Evolutionary conservation across 2,797 vertebrate genomes (phyloP), one percentile per base, ranked within the genome.

Genomic region (Cuculus canorus): DNA sequence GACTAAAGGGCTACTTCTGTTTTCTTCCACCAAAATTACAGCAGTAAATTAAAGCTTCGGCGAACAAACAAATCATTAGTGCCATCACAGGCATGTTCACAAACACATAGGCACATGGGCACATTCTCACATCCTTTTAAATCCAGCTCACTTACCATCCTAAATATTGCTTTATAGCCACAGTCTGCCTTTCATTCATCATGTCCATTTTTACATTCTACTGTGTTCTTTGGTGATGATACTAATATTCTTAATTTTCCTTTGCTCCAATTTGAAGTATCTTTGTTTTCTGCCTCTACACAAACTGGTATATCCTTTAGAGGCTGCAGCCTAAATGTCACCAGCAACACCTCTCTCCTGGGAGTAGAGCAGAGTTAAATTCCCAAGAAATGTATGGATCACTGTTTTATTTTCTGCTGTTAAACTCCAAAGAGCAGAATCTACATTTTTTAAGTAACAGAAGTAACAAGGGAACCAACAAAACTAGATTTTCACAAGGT

Each of bases 31-130:
- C 11, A 32, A 54, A 92, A 61, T 6, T 37, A 9, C 35, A 17
- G 8, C 16, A 57, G 13, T 43, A n/a, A 78, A 69, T 82, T 41
- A 77, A 81, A 16, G 7, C 10, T 81, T 68, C 27, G 23, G 39
- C 13, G 92, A 65, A 54, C 10, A 60, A 66, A 41, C 13, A 45
- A 30, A 41, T 9, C 5, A 28, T 32, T 65, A 48, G 48, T 48
- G 3, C 13, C 17, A 43, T 69, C 41, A 60, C 19, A 70, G 30
- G 2, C 10, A 13, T 16, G 7, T 63, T n/a, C 30, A 39, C 28
- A 28, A 4, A 10, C 3, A 28, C 1, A 0, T 22, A 16, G 7
- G 17, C 28, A 24, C 50, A 70, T 32, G 9, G 2, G 23, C 1
- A 0, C 27, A 18, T 10, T 17, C 48, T 23, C 27, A 53, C 17